A percentile compares a stretch with the other conserved stretches of the same genome.
Evolutionary conservation across 2,113 vertebrate genomes (phyloP).

Genomic region (Hemiprocne comata): DNA sequence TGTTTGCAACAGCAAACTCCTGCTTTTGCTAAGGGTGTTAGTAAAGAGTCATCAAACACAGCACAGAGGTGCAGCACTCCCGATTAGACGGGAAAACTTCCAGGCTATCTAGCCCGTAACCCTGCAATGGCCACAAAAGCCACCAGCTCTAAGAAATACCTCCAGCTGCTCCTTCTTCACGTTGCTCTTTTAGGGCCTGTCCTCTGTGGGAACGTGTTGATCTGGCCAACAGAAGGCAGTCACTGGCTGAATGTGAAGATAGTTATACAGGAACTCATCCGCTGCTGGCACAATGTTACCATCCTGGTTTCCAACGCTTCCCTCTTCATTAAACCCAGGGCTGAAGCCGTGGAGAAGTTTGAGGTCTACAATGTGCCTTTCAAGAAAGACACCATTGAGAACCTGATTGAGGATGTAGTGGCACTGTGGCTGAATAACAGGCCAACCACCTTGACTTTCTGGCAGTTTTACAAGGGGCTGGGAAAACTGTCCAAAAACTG

Average conservation of each 20-base stretch:
- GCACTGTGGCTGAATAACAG: constrained; percentile 74
- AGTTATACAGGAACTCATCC: constrained; percentile 73
- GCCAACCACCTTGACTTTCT: constrained; percentile 67
- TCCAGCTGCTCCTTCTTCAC: constrained; percentile 66
- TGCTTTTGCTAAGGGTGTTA: not conserved
- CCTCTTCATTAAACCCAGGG: constrained; percentile 63
- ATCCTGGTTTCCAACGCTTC: constrained; percentile 65
- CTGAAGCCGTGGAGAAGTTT: constrained; percentile 24
- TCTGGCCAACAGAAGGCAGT: constrained; percentile 82
- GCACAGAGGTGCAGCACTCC: not conserved
- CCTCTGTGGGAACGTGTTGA: constrained; percentile 76
- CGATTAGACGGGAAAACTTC: not conserved
- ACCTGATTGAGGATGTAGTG: constrained; percentile 36
- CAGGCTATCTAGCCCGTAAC: not conserved
- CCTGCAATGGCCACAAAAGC: constrained; percentile 3
- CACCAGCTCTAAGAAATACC: not conserved
- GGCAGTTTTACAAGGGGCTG: constrained; percentile 71
- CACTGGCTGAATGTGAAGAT: constrained; percentile 82
- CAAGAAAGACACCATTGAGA: not conserved
- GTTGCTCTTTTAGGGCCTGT: constrained; percentile 30
- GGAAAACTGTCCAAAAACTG: constrained; percentile 20
- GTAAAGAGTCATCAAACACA: not conserved
- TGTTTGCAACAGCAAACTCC: not conserved
- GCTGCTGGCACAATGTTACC: constrained; percentile 74
- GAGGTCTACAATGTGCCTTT: constrained; percentile 69